phyloP scores from a whole-genome alignment of 2,113 vertebrate species.

The Pelecanus crispus region DNA sequence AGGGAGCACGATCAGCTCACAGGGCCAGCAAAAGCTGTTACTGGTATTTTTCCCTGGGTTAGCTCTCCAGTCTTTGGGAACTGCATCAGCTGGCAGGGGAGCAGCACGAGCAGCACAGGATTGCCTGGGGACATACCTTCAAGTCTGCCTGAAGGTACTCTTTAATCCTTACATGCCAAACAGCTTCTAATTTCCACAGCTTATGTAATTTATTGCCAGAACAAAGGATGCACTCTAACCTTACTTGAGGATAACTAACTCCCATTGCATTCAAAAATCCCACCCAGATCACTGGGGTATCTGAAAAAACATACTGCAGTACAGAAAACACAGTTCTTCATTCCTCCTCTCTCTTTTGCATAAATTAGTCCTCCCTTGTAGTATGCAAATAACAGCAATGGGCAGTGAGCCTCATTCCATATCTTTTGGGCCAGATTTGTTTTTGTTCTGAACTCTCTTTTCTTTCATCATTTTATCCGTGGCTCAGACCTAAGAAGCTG shows the following conservation, averaged over 20 bases:
- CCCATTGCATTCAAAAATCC: neutral
- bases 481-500: neutral
- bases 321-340: neutral
- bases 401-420: neutral
- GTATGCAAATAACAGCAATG: slow-evolving; percentile 20
- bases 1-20: neutral
- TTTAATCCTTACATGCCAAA: neutral
- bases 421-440: neutral
- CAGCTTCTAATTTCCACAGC: neutral
- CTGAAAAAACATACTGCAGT: neutral
- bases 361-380: slow-evolving; percentile 12
- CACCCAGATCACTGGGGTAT: neutral
- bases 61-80: neutral
- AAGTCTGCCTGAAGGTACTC: neutral
- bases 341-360: neutral
- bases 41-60: neutral
- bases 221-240: neutral
- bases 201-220: neutral
- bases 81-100: neutral
- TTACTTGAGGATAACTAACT: neutral
- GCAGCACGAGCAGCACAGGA: neutral
- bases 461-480: neutral
- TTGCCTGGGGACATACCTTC: neutral
- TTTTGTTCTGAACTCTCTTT: neutral
- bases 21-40: neutral